phyloP scores from a whole-genome alignment of 2,888 invertebrate genomes.

The Drosophila cracens region DNA sequence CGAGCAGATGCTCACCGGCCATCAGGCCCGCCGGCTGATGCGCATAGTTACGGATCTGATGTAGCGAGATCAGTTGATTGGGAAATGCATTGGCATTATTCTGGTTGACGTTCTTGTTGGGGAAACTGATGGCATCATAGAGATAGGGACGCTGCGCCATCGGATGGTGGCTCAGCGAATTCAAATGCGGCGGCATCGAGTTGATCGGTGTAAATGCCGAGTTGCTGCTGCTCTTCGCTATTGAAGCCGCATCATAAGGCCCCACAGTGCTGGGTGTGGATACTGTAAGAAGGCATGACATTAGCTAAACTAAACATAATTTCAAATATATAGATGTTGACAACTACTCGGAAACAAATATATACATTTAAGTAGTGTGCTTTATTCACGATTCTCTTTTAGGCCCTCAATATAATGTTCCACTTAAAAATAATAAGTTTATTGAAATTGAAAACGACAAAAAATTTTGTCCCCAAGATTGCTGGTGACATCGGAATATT shows the following conservation, averaged over 20 bases:
- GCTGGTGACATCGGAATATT: no score
- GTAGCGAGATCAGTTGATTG: constrained; percentile 96
- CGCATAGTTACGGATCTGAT: constrained; percentile 98
- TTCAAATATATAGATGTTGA: background rate
- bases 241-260: constrained; percentile 86
- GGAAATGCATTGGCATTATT: constrained; percentile 90
- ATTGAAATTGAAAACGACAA: background rate
- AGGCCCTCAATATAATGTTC: background rate
- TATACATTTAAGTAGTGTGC: background rate
- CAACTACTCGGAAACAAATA: background rate
- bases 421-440: background rate
- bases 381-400: background rate
- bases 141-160: constrained; percentile 92
- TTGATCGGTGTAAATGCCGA: constrained; percentile 98
- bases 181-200: constrained; percentile 91
- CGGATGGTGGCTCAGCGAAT: constrained; percentile 89
- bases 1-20: constrained; percentile 89
- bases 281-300: constrained; percentile 48
- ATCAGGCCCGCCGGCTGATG: constrained; percentile 93
- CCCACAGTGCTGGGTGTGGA: constrained; percentile 83
- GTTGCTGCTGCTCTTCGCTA: constrained; percentile 88
- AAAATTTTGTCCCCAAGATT: background rate
- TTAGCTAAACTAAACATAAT: background rate
- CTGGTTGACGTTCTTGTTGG: constrained; percentile 89
- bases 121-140: constrained; percentile 96